Evolutionary conservation across 2,888 invertebrate genomes (phyloP), one percentile per base, ranked within the genome.

Genomic region (Caenorhabditis drosophilae): DNA sequence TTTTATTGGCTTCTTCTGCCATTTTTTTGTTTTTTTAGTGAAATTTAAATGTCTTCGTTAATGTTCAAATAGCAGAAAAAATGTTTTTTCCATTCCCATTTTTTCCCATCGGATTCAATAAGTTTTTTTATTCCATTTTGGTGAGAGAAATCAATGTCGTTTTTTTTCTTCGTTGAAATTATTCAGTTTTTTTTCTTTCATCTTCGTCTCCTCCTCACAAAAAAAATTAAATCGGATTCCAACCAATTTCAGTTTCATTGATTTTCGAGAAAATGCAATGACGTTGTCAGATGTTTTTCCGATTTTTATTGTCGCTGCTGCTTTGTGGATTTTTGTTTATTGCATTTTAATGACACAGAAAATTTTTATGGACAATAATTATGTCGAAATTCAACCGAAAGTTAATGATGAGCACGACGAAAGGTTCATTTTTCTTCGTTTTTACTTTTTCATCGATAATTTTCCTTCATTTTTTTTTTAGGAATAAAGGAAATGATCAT

Each of bases 331-430:
- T 12, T 38, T 67, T 11, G 67, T 67, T 2, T 67, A 67, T 47
- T 67, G 67, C 54, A 67, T 67, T 61, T 41, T 67, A 41, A 60
- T 67, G 61, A 56, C 59, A 2, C 64, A 64, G 27, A 64, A 64
- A 44, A 47, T 54, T 12, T 63, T 63, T 45, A 63, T 58, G 58
- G 63, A 63, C 15, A 41, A 27, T 1, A 51, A 58, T 4, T 63
- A 63, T 47, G n/a, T n/a, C n/a, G n/a, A n/a, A n/a, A n/a, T n/a
- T n/a, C n/a, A n/a, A n/a, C n/a, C n/a, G n/a, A n/a, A n/a, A n/a
- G n/a, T n/a, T n/a, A n/a, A n/a, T n/a, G n/a, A n/a, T n/a, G n/a
- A n/a, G n/a, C n/a, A n/a, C n/a, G n/a, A n/a, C n/a, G n/a, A n/a
- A n/a, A n/a, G n/a, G n/a, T n/a, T n/a, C n/a, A n/a, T n/a, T n/a